Percentiles rank a stretch among this genome's conserved stretches.
phyloP scores from a whole-genome alignment of 1,140 invertebrate genomes.

The Drepana arcuata region DNA sequence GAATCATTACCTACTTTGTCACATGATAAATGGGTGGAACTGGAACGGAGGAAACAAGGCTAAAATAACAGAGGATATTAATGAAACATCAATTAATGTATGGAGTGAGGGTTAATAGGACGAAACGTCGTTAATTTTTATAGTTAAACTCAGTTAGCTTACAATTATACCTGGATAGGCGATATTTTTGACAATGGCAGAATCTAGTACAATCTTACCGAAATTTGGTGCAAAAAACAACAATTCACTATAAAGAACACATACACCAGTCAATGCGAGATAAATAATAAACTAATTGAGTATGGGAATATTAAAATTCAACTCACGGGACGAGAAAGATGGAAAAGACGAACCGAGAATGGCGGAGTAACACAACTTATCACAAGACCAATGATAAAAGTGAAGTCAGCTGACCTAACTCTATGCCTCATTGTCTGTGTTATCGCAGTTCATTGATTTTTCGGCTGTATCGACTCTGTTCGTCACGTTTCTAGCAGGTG shows the following conservation, averaged over 20 bases:
- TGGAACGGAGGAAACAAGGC: neutral
- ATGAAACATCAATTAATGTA: no score
- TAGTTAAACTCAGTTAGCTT: no score
- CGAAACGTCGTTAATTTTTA: no score
- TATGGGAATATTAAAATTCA: constrained; percentile 37
- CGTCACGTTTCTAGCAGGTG: no score
- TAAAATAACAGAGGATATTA: neutral
- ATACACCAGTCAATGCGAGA: constrained; percentile 29
- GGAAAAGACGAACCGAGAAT: constrained; percentile 68
- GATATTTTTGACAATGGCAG: constrained; percentile 25
- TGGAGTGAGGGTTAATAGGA: no score
- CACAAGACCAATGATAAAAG: constrained; percentile 72
- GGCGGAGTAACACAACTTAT: constrained; percentile 67
- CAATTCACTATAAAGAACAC: constrained; percentile 33
- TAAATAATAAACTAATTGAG: constrained; percentile 21
- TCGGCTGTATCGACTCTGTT: no score
- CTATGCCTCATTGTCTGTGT: constrained; percentile 48
- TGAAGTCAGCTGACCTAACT: constrained; percentile 68
- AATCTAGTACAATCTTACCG: constrained; percentile 33
- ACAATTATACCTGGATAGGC: no score
- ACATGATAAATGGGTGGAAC: constrained; percentile 17
- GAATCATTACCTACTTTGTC: no score
- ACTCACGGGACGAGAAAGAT: constrained; percentile 64
- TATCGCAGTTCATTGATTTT: constrained; percentile 45
- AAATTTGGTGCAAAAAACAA: constrained; percentile 14